Conservation (phyloP, 2,113 vertebrate species). For the Chaenogobius annularis region DNA sequence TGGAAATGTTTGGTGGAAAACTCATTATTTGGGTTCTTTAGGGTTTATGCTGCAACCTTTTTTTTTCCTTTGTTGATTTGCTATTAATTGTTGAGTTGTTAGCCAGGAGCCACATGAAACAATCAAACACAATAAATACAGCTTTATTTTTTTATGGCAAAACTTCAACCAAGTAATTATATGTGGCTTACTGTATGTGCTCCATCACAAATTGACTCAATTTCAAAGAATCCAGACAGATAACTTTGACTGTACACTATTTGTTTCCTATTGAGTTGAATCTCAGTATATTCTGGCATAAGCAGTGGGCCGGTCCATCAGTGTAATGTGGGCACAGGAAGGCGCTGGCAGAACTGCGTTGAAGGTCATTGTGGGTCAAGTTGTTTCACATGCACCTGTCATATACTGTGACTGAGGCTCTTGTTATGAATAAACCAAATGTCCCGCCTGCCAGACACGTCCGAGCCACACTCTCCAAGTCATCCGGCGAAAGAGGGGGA, state of each 20-base stretch:
- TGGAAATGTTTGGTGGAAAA: too few species aligned
- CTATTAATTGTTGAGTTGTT: too few species aligned
- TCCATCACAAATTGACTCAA: too few species aligned
- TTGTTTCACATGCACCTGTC: constrained; percentile 39
- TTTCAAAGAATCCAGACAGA: too few species aligned
- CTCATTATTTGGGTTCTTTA: neutral
- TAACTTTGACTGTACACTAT: neutral
- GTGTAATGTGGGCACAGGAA: constrained; percentile 25
- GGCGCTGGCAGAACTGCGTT: constrained; percentile 17
- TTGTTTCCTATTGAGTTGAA: neutral
- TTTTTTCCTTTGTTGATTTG: too few species aligned
- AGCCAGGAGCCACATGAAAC: too few species aligned
- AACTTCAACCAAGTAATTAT: too few species aligned
- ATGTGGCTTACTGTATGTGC: too few species aligned
- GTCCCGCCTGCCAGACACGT: constrained; percentile 29
- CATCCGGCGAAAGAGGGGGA: constrained; percentile 28
- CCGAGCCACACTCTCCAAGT: constrained; percentile 36
- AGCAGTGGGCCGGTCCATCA: constrained; percentile 25
- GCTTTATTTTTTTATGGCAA: too few species aligned
- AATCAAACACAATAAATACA: too few species aligned
- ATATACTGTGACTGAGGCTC: constrained; percentile 33
- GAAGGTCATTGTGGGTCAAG: constrained; percentile 46
- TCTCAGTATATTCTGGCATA: constrained; percentile 13
- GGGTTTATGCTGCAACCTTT: neutral
- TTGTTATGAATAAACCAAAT: constrained; percentile 56